Evolutionary conservation across 2,113 vertebrate species (phyloP).

Genomic region (Syrmaticus mikado): DNA sequence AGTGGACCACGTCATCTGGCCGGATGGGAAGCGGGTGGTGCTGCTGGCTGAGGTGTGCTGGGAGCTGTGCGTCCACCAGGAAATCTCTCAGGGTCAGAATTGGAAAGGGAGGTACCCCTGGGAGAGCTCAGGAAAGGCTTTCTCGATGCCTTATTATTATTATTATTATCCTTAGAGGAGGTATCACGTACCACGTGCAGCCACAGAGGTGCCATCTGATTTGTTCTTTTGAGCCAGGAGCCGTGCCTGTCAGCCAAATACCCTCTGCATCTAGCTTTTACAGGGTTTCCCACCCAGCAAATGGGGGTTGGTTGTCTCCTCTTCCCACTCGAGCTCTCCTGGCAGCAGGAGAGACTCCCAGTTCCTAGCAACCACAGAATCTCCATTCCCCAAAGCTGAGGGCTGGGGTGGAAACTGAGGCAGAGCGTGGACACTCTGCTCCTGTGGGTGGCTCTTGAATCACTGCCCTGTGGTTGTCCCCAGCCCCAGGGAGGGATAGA

Average conservation of each 20-base stretch:
- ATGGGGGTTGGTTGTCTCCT: not conserved
- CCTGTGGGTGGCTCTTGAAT: fast-evolving
- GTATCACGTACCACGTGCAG: not conserved
- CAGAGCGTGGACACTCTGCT: not conserved
- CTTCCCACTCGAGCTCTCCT: not conserved
- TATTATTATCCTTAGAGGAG: fast-evolving
- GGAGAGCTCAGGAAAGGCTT: not conserved
- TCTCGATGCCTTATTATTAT: fast-evolving
- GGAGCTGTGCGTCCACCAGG: not conserved
- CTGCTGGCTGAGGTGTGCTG: constrained; percentile 91
- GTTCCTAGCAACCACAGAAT: not conserved
- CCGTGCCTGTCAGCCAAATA: not conserved
- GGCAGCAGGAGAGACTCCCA: not conserved
- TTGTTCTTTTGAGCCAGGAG: fast-evolving
- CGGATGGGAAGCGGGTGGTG: constrained; percentile 94
- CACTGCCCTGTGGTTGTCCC: not conserved
- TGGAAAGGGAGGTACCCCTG: not conserved
- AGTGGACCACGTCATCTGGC: constrained; percentile 99
- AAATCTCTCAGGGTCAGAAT: not conserved
- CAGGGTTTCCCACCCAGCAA: not conserved
- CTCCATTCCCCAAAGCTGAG: not conserved
- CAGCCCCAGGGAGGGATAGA: not conserved
- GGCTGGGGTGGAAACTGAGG: not conserved
- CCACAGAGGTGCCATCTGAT: not conserved
- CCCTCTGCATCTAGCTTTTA: not conserved